These are phyloP conservation scores for Pampusana beccarii DNA, from an alignment of 2,113 vertebrate species.

Conservation along the genomic window DNA sequence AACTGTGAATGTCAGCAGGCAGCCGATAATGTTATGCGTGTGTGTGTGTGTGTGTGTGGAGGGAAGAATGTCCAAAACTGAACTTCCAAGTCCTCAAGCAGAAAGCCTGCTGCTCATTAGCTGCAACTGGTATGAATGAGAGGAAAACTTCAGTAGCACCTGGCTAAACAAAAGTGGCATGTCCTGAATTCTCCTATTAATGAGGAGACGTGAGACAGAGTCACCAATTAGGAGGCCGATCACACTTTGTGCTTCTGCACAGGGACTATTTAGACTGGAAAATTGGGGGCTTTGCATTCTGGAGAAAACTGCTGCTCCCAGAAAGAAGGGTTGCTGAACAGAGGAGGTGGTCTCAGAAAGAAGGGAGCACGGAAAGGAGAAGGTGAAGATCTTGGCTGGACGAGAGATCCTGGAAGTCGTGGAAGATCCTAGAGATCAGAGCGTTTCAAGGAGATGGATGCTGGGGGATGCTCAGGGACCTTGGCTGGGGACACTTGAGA, in stretches of 20 bases:
- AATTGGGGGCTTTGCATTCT: background rate
- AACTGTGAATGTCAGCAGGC: background rate
- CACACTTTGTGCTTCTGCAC: background rate
- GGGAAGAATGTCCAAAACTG: background rate
- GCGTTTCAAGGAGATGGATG: background rate
- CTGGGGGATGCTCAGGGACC: background rate
- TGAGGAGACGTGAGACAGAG: background rate
- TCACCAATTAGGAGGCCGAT: background rate
- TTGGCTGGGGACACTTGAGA: background rate
- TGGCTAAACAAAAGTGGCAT: background rate
- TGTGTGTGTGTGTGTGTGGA: too few relatives aligned
- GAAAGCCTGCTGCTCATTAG: rapidly evolving
- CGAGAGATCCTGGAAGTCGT: background rate
- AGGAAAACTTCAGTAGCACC: background rate
- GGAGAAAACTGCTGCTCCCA: background rate
- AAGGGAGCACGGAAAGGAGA: background rate
- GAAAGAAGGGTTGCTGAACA: background rate
- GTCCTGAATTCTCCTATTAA: background rate
- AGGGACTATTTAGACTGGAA: background rate
- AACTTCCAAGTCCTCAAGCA: background rate
- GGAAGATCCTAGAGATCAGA: background rate
- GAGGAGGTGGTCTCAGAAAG: background rate
- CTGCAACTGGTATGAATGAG: background rate
- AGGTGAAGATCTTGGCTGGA: background rate
- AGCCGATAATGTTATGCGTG: background rate